phyloP scores from a whole-genome alignment of 1,140 invertebrate genomes.

The Aleiodes sp. region DNA sequence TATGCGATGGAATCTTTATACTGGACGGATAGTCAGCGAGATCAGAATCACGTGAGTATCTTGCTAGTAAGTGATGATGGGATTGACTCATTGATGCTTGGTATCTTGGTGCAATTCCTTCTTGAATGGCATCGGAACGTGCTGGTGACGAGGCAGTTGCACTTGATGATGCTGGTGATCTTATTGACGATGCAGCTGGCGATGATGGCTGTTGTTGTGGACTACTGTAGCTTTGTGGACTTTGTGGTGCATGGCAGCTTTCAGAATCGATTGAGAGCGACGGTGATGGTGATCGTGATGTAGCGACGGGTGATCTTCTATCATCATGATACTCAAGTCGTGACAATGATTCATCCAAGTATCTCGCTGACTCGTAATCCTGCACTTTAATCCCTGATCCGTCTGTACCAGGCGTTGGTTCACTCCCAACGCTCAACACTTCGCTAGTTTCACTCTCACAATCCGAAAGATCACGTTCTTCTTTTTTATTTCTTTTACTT shows the following conservation, averaged over 20 bases:
- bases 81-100: constrained; percentile 29
- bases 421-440: constrained; percentile 70
- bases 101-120: constrained; percentile 52
- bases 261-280: constrained; percentile 48
- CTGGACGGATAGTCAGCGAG: constrained; percentile 45
- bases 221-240: constrained; percentile 48
- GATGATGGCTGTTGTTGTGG: constrained; percentile 49
- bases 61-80: constrained; percentile 45
- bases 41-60: constrained; percentile 50
- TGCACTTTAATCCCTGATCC: constrained; percentile 20
- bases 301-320: neutral
- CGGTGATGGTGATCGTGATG: constrained; percentile 49
- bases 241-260: constrained; percentile 44
- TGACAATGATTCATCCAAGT: constrained; percentile 45
- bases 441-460: constrained; percentile 65
- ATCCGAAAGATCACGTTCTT: constrained; percentile 42
- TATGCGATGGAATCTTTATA: constrained; percentile 38
- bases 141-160: constrained; percentile 57
- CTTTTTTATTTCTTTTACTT: constrained; percentile 19
- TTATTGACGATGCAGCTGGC: constrained; percentile 53
- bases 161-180: constrained; percentile 56
- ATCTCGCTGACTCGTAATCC: constrained; percentile 48
- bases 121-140: constrained; percentile 45
- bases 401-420: constrained; percentile 60
- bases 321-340: constrained; percentile 3